phyloP scores from a whole-genome alignment of 2,888 invertebrate genomes.

The Phorcus lineatus region DNA sequence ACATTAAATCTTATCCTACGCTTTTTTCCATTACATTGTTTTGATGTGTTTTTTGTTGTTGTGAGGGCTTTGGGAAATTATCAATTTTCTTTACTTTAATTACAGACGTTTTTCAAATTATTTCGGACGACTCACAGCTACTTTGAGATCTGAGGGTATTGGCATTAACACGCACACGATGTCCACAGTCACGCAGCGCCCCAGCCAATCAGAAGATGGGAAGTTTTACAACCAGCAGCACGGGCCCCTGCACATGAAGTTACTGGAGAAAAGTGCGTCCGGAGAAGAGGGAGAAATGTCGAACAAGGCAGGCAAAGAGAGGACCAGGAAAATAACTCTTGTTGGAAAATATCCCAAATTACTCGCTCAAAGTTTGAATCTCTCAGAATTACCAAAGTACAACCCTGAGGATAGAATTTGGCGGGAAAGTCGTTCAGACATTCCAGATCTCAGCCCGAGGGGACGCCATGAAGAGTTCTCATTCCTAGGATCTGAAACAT shows the following conservation, averaged over 20 bases:
- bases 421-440: background rate
- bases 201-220: background rate
- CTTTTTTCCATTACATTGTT: no score
- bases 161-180: background rate
- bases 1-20: no score
- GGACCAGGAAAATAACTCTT: background rate
- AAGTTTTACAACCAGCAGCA: background rate
- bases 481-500: background rate
- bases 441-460: background rate
- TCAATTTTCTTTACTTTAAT: no score
- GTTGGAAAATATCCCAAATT: background rate
- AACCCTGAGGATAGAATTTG: background rate
- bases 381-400: background rate
- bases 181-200: background rate
- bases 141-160: no score
- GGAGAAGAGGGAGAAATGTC: background rate
- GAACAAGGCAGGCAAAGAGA: background rate
- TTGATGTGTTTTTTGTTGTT: no score
- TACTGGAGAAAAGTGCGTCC: background rate
- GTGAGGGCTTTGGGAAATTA: no score
- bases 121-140: no score
- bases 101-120: no score
- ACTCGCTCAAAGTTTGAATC: background rate
- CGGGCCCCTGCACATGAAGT: background rate
- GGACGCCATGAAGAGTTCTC: background rate